Percentiles rank a stretch among this genome's conserved stretches.
Evolutionary conservation across 1,140 invertebrate genomes (phyloP).

Genomic region (Brachionus sp.): DNA sequence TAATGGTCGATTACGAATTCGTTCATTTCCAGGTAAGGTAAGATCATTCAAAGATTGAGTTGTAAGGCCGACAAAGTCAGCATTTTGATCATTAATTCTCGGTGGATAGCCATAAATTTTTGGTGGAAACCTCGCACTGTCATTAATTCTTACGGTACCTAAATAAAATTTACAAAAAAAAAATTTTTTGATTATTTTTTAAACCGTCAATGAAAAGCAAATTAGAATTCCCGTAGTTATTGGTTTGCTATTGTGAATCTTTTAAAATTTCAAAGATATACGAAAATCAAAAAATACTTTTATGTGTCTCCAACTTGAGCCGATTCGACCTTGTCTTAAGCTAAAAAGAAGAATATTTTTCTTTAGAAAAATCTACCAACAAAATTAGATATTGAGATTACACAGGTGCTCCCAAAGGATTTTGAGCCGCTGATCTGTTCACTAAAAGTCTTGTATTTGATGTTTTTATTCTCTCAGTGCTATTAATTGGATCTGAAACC

Average conservation of each 20-base stretch:
- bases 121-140: slow-evolving; percentile 25
- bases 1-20: neutral
- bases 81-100: slow-evolving; percentile 8
- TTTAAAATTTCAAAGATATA: neutral
- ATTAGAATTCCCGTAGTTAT: slow-evolving; percentile 36
- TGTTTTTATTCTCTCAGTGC: neutral
- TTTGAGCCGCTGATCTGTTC: neutral
- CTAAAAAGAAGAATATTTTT: neutral
- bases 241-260: slow-evolving; percentile 19
- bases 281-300: neutral
- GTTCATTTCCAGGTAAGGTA: neutral
- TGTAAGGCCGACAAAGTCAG: slow-evolving; percentile 8
- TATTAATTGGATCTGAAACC: slow-evolving; percentile 5
- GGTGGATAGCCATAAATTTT: slow-evolving; percentile 44
- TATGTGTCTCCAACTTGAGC: slow-evolving; percentile 33
- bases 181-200: neutral
- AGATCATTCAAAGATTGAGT: slow-evolving; percentile 39
- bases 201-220: slow-evolving; percentile 44
- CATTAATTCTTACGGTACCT: slow-evolving; percentile 37
- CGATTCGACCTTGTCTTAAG: slow-evolving; percentile 37
- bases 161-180: neutral
- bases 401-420: slow-evolving; percentile 36
- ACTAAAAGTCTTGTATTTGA: slow-evolving; percentile 7
- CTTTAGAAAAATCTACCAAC: neutral
- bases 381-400: neutral